Conservation (phyloP, 2,113 vertebrate species). For the Zosterops hypoxanthus region DNA sequence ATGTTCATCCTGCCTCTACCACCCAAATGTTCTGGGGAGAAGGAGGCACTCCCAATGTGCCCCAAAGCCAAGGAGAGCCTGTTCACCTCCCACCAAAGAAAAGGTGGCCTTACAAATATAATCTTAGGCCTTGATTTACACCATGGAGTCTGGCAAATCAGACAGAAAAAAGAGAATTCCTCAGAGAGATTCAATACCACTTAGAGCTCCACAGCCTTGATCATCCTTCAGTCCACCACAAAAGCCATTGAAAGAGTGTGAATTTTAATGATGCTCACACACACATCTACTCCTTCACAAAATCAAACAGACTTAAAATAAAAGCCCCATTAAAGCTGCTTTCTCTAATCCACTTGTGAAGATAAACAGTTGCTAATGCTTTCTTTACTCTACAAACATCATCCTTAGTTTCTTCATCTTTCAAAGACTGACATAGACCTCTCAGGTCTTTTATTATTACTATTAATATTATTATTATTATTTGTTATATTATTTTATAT, state of each 20-base stretch:
- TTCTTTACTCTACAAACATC: not conserved
- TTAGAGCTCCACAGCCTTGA: not conserved
- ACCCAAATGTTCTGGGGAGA: not conserved
- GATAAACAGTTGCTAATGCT: not conserved
- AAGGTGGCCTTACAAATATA: not conserved
- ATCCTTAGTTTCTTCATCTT: not conserved
- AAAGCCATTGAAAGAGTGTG: not conserved
- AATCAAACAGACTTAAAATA: not conserved
- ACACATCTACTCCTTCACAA: not conserved
- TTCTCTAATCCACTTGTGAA: not conserved
- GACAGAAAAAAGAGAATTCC: not conserved
- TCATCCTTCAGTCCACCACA: not conserved
- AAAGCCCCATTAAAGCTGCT: not conserved
- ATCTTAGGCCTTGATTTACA: not conserved
- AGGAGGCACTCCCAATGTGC: fast-evolving
- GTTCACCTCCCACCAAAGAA: not conserved
- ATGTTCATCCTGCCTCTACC: not conserved
- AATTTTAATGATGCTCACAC: not conserved
- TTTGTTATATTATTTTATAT: no score
- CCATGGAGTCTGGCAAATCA: not conserved
- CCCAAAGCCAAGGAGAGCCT: not conserved
- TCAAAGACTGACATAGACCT: not conserved
- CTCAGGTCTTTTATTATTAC: not conserved
- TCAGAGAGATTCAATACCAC: not conserved
- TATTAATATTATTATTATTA: no score